A percentile compares a stretch with the other conserved stretches of the same genome.
phyloP scores from a whole-genome alignment of 2,888 invertebrate species.

The Aphelenchoides bicaudatus region DNA sequence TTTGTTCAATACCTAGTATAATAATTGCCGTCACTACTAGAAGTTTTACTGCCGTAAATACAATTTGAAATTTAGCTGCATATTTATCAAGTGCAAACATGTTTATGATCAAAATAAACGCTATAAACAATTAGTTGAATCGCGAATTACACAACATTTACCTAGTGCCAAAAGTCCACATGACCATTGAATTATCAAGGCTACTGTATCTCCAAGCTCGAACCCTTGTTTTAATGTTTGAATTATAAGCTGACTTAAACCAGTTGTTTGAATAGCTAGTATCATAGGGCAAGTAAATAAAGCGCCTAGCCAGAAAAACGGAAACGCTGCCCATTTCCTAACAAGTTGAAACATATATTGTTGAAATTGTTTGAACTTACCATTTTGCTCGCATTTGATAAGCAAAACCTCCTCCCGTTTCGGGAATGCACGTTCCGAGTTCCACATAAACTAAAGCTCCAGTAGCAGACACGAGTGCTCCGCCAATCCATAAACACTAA shows the following conservation, averaged over 20 bases:
- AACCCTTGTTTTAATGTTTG: background rate
- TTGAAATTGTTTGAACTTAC: constrained; percentile 19
- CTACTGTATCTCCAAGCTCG: background rate
- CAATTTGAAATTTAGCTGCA: constrained; percentile 48
- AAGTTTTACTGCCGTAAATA: constrained; percentile 44
- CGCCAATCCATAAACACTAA: constrained; percentile 82
- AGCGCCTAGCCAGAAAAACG: constrained; percentile 49
- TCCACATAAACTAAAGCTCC: constrained; percentile 72
- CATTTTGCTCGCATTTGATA: constrained; percentile 68
- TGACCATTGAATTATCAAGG: background rate
- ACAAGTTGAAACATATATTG: constrained; percentile 17
- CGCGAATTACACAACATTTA: background rate
- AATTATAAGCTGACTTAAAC: background rate
- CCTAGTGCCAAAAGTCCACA: background rate
- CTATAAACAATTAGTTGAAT: background rate
- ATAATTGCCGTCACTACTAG: constrained; percentile 45
- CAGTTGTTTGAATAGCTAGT: constrained; percentile 8
- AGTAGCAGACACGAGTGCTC: constrained; percentile 82
- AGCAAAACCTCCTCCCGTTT: constrained; percentile 90
- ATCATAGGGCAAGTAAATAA: constrained; percentile 46
- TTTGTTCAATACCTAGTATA: constrained; percentile 45
- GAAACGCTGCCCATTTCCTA: constrained; percentile 46
- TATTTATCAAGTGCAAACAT: constrained; percentile 36
- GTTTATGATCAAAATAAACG: constrained; percentile 24
- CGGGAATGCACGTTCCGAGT: constrained; percentile 89